Percentiles rank a stretch among this genome's conserved stretches.
Conservation (phyloP, 2,113 vertebrate species). For the human (Homo sapiens) region GRCh38 chr13:110356501-110357000, state of each 20-base stretch:
- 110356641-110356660: background rate
- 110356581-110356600: background rate
- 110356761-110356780: background rate
- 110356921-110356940: too few relatives aligned
- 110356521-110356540: background rate
- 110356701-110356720: background rate
- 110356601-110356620: background rate
- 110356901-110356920: too few relatives aligned
- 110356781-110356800: too few relatives aligned
- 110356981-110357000: too few relatives aligned
- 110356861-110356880: too few relatives aligned
- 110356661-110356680: background rate
- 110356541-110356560: background rate
- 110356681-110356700: background rate
- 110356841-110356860: too few relatives aligned
- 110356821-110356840: too few relatives aligned
- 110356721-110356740: background rate
- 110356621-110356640: background rate
- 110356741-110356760: background rate
- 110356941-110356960: too few relatives aligned
- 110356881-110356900: too few relatives aligned
- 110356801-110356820: too few relatives aligned
- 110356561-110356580: background rate
- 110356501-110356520: background rate
- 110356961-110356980: too few relatives aligned